These are phyloP conservation scores for Chamaea fasciata DNA, from an alignment of 2,113 vertebrate species.

Conservation along the genomic window DNA sequence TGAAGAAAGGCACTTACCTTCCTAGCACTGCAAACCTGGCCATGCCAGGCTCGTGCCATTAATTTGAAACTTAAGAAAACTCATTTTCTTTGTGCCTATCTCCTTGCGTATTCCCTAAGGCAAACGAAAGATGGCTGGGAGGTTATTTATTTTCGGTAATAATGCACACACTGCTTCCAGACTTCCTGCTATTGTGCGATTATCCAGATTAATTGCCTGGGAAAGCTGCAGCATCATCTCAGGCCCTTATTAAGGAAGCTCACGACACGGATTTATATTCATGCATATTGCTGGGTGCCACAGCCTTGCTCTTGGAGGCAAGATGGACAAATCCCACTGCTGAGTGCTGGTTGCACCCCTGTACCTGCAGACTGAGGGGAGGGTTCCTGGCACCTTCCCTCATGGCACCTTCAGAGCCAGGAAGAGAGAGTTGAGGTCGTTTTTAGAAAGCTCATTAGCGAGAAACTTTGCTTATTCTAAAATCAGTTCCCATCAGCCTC, in stretches of 20 bases:
- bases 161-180: constrained; percentile 29
- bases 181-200: constrained; percentile 46
- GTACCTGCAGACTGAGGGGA: background rate
- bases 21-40: background rate
- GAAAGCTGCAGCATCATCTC: constrained; percentile 41
- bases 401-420: background rate
- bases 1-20: background rate
- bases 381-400: background rate
- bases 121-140: constrained; percentile 33
- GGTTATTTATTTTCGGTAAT: constrained; percentile 39
- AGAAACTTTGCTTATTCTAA: background rate
- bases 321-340: background rate
- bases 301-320: background rate
- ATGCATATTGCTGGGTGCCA: background rate
- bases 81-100: background rate
- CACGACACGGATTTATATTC: background rate
- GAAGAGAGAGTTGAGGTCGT: background rate
- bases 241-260: constrained; percentile 20
- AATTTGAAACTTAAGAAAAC: constrained; percentile 16
- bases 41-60: background rate
- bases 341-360: background rate
- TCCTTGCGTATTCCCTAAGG: constrained; percentile 18
- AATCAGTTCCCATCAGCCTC: background rate
- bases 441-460: background rate
- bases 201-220: constrained; percentile 53